phyloP scores from a whole-genome alignment of 2,797 vertebrate species.

The Rhinella marina region DNA sequence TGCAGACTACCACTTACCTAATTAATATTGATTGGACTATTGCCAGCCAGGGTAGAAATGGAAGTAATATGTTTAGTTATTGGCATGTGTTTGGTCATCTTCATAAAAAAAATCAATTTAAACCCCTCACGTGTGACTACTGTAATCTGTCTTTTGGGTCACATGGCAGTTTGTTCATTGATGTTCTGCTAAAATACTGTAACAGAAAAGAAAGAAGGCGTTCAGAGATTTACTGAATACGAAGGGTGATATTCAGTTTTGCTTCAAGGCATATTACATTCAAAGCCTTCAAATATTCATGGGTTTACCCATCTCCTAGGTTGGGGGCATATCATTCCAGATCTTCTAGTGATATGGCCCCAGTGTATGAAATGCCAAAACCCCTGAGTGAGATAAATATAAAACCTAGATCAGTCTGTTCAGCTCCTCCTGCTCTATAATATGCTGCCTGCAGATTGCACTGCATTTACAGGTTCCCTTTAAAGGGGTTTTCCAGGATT shows the following conservation, averaged over 20 bases:
- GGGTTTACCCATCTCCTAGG: too few relatives aligned
- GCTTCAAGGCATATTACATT: neutral
- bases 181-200: neutral
- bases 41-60: neutral
- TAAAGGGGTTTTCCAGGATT: too few relatives aligned
- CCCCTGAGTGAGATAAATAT: too few relatives aligned
- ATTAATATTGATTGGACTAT: neutral
- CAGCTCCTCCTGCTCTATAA: too few relatives aligned
- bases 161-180: neutral
- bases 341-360: too few relatives aligned
- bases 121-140: neutral
- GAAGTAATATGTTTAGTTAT: neutral
- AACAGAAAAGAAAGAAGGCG: neutral
- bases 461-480: too few relatives aligned
- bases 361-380: too few relatives aligned
- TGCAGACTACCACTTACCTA: neutral
- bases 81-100: neutral
- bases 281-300: neutral
- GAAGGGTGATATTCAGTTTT: neutral
- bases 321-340: too few relatives aligned
- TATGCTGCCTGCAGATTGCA: too few relatives aligned
- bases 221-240: neutral
- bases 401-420: too few relatives aligned
- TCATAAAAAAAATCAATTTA: neutral
- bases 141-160: slow-evolving; percentile 11